A percentile compares a stretch with the other conserved stretches of the same genome.
Evolutionary conservation across 1,140 invertebrate species (phyloP).

Genomic region (Harpegnathos saltator): DNA sequence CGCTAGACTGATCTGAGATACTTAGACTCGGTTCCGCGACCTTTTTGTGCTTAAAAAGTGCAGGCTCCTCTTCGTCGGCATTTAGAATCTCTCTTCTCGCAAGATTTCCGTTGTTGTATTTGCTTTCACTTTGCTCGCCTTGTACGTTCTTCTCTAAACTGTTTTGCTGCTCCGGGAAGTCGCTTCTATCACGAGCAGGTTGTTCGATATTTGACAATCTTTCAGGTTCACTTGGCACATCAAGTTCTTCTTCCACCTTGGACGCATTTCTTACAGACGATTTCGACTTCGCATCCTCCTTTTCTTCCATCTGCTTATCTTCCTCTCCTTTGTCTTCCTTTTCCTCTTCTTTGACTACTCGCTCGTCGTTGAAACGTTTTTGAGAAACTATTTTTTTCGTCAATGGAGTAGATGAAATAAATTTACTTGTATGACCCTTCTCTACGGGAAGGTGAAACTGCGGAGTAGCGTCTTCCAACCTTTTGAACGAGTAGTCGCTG

Average conservation of each 20-base stretch:
- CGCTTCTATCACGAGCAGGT: background rate
- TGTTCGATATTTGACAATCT: background rate
- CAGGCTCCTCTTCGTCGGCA: background rate
- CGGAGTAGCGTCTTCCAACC: background rate
- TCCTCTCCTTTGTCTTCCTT: slow-evolving; percentile 20
- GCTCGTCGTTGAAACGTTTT: background rate
- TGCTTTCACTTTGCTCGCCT: background rate
- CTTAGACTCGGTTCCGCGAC: background rate
- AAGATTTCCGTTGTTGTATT: slow-evolving; percentile 37
- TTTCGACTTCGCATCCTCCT: background rate
- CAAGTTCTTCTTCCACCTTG: background rate
- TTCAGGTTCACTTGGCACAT: background rate
- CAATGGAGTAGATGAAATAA: slow-evolving; percentile 21
- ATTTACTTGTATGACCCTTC: slow-evolving; percentile 53
- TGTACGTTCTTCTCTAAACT: background rate
- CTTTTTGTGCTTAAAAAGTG: background rate
- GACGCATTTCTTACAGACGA: background rate
- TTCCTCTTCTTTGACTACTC: background rate
- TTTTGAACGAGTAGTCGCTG: background rate
- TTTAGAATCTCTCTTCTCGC: background rate
- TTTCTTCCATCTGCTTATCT: background rate
- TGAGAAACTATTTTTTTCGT: background rate
- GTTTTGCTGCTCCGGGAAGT: background rate
- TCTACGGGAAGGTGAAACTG: slow-evolving; percentile 2
- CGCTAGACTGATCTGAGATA: slow-evolving; percentile 34